phyloP scores from a whole-genome alignment of 2,797 vertebrate species.

The Tolypeutes matacus region DNA sequence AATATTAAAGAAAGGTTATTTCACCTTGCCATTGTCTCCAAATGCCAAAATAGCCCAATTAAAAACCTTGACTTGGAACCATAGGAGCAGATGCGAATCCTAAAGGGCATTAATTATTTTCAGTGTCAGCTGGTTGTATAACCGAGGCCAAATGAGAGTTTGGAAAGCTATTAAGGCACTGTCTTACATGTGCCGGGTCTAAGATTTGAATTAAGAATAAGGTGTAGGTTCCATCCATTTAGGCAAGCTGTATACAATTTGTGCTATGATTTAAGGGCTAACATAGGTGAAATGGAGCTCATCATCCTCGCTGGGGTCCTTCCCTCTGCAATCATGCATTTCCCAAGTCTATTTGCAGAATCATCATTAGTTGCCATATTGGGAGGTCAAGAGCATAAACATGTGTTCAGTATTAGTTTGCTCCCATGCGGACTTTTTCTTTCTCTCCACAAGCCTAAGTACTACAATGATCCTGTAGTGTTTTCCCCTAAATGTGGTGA shows the following conservation, averaged over 20 bases:
- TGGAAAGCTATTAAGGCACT: slow-evolving; percentile 90
- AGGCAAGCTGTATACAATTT: slow-evolving; percentile 71
- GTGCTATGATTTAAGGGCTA: slow-evolving; percentile 71
- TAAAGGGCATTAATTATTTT: slow-evolving; percentile 94
- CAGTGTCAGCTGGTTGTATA: slow-evolving; percentile 92
- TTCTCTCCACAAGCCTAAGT: slow-evolving; percentile 76
- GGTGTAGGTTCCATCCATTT: slow-evolving; percentile 81
- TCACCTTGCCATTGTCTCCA: slow-evolving; percentile 93
- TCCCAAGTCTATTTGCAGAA: slow-evolving; percentile 85
- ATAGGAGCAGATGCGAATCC: slow-evolving; percentile 92
- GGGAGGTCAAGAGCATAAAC: slow-evolving; percentile 87
- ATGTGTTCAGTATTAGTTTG: slow-evolving; percentile 86
- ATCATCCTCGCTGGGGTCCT: background rate
- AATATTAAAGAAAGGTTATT: slow-evolving; percentile 93
- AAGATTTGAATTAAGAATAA: slow-evolving; percentile 89
- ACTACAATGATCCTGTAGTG: slow-evolving; percentile 79
- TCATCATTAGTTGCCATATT: slow-evolving; percentile 88
- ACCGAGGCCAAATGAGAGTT: slow-evolving; percentile 92
- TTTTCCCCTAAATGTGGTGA: slow-evolving; percentile 85
- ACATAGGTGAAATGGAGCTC: slow-evolving; percentile 50
- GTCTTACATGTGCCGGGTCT: slow-evolving; percentile 88
- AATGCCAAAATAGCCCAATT: slow-evolving; percentile 94
- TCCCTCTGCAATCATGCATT: slow-evolving; percentile 76
- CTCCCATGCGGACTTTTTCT: slow-evolving; percentile 82
- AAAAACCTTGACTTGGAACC: slow-evolving; percentile 93